Base-by-base conservation (phyloP, 1,140 invertebrate species). In the Heterodera schachtii region DNA sequence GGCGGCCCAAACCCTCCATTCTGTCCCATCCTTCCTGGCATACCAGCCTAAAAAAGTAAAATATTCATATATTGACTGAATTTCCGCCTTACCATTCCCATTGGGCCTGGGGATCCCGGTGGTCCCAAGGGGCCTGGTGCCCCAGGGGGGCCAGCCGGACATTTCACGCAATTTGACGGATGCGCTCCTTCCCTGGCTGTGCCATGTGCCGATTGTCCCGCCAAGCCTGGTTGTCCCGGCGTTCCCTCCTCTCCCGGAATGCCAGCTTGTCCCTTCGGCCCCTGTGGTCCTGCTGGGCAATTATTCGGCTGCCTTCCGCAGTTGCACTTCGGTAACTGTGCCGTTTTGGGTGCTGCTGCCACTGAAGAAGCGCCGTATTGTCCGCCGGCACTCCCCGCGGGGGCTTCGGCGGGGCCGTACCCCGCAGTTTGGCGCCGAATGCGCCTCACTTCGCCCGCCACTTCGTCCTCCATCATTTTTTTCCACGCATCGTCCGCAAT, bases 401-500 rank as follows among this genome's bases (percentile, higher is more conserved):
- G 47, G 47, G 75, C 8, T 60, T 11, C 11, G 44, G 47, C 52
- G n/a, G 60, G 49, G 80, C 85, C 77, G 84, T 81, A 78, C 77
- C 75, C 44, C 19, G 31, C 60, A 44, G 47, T 43, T 47, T 78
- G 77, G 13, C 77, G 3, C 1, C 77, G 77, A 44, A 78, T 44
- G 31, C 77, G 66, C 11, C 31, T 47, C 47, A 69, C 49, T 19
- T 78, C 4, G 5, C 16, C 21, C 41, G 44, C 70, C 7, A 52
- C 46, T 8, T 66, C 66, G 9, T 78, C 81, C 11, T 78, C 85
- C 79, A 86, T 87, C 86, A 86, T 88, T 6, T 70, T 84, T 16
- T 77, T 60, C 85, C 85, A 86, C 9, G 85, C 85, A 74, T 86
- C 85, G 44, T 86, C 86, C 5, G 86, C 85, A 64, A 86, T 85